Base-by-base conservation (phyloP, 2,797 vertebrate genomes). In the Hipposideros larvatus region DNA sequence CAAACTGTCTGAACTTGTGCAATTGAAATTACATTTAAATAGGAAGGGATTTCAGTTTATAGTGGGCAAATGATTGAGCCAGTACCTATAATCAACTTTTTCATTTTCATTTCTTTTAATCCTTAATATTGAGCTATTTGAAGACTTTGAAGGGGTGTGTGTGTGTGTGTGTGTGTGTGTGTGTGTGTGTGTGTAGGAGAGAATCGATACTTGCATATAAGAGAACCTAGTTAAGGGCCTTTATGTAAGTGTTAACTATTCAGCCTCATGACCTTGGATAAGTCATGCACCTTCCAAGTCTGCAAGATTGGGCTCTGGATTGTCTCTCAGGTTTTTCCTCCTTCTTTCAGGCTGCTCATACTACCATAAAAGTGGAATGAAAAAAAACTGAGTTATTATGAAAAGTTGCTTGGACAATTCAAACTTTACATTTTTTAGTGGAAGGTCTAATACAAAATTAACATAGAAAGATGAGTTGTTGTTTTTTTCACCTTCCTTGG, bases 11-110 rank as follows among this genome's bases (percentile, higher is more conserved):
- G 19, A 79, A 75, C 26, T 88, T 7, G 2, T 65, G 37, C 53
- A 91, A 71, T 11, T 86, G 21, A 92, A 96, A 89, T 82, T 74
- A 34, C 8, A 79, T 90, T 96, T 68, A 75, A 86, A 79, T 94
- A 71, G 80, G 34, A 85, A 91, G 19, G 6, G 74, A 84, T 89
- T 95, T 15, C 37, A 77, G 11, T 87, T 43, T 68, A 55, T 37
- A 74, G n/a, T 28, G 41, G 75, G 21, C 19, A 89, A 79, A 61
- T 48, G 19, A 26, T 28, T 79, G 31, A 73, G 14, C 4, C 46
- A 77, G 31, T 71, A 94, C 93, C 26, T 61, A 46, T 28, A 86
- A 61, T 41, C 31, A 91, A 77, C 68, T 16, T 83, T 96, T 95
- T 48, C n/a, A 83, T 13, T 88, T 63, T 85, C 86, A 5, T 57